phyloP scores from a whole-genome alignment of 2,797 vertebrate genomes.

The Takifugu ocellatus region DNA sequence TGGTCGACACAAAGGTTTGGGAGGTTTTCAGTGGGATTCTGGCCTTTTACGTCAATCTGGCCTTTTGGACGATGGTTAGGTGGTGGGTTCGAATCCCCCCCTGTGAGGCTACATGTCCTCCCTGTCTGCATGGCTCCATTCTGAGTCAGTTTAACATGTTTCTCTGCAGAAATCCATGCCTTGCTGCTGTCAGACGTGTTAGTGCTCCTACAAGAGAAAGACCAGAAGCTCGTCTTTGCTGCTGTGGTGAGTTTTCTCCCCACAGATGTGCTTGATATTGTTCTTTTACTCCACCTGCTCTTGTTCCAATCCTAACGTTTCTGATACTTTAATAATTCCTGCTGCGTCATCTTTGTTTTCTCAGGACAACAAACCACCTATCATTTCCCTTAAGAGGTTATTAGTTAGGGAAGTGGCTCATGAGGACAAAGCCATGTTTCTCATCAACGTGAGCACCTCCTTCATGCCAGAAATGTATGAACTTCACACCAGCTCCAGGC shows the following conservation, averaged over 20 bases:
- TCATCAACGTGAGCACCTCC: constrained; percentile 82
- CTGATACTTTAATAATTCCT: background rate
- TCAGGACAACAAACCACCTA: constrained; percentile 87
- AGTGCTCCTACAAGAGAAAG: constrained; percentile 95
- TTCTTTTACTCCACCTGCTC: too few species aligned
- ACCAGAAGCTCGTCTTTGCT: constrained; percentile 90
- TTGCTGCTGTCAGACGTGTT: constrained; percentile 88
- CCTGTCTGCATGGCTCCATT: too few species aligned
- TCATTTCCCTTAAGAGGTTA: constrained; percentile 87
- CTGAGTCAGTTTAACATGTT: background rate
- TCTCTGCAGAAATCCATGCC: constrained; percentile 80
- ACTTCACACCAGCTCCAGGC: constrained; percentile 83
- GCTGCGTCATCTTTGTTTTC: background rate
- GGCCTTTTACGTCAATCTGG: background rate
- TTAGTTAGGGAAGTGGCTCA: constrained; percentile 91
- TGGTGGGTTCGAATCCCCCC: background rate
- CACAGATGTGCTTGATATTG: background rate
- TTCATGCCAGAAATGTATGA: constrained; percentile 89
- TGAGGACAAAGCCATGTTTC: constrained; percentile 88
- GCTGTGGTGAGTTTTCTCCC: constrained; percentile 78
- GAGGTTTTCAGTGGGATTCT: background rate
- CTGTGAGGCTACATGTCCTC: too few species aligned
- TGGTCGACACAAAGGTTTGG: constrained; percentile 86
- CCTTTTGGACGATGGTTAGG: background rate
- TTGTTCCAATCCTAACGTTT: too few species aligned